phyloP scores from a whole-genome alignment of 2,113 vertebrate species.

The Tinamus guttatus region DNA sequence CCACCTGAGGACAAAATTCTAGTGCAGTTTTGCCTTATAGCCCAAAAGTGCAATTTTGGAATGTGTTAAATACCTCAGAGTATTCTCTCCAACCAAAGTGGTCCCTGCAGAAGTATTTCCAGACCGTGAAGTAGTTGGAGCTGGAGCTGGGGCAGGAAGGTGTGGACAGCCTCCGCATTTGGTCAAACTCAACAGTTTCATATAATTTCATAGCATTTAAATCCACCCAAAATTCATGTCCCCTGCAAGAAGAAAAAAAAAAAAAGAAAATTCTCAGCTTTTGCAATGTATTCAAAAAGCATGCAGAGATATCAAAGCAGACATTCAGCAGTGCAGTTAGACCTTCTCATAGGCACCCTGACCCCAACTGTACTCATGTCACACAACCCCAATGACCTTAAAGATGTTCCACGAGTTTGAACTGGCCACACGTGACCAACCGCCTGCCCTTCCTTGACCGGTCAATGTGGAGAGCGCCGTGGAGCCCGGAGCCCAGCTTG shows the following conservation, averaged over 20 bases:
- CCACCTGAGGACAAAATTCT: background rate
- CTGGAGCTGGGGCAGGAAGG: slow-evolving; percentile 83
- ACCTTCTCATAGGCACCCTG: background rate
- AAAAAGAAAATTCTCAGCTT: background rate
- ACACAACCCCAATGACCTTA: accelerated
- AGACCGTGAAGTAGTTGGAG: slow-evolving; percentile 90
- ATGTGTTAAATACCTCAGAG: slow-evolving; percentile 85
- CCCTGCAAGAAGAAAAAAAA: slow-evolving; percentile 75
- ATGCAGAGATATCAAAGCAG: background rate
- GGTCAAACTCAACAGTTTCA: slow-evolving; percentile 91
- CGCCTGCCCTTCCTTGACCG: background rate
- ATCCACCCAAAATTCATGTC: slow-evolving; percentile 91
- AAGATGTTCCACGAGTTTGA: background rate
- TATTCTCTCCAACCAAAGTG: slow-evolving; percentile 99
- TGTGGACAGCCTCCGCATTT: slow-evolving; percentile 89
- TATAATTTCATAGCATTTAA: slow-evolving; percentile 90
- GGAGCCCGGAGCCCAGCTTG: no score
- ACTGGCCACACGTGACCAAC: background rate
- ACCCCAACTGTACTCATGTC: background rate
- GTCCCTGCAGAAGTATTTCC: slow-evolving; percentile 99
- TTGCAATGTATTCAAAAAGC: background rate
- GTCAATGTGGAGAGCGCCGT: background rate
- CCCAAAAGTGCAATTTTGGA: background rate
- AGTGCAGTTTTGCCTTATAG: no score
- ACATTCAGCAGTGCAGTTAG: background rate